These are phyloP conservation scores for Drosophila niveifrons DNA, from an alignment of 2,888 invertebrate species.

Conservation along the genomic window DNA sequence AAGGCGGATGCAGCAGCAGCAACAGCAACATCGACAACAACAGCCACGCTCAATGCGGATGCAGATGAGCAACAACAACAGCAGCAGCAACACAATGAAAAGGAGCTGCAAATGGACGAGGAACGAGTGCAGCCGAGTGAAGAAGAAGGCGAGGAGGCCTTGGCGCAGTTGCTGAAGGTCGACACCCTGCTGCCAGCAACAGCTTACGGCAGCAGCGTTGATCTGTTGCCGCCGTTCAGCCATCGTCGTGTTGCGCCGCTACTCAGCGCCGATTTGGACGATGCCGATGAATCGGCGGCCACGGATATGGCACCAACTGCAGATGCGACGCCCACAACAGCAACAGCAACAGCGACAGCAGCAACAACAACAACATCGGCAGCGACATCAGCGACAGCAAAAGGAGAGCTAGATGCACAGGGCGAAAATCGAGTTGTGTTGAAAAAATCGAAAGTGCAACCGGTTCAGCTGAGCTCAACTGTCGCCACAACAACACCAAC, in stretches of 20 bases:
- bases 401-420: constrained; percentile 41
- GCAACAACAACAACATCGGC: constrained; percentile 30
- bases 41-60: constrained; percentile 14
- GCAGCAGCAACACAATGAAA: background rate
- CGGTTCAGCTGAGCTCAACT: constrained; percentile 66
- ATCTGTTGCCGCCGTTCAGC: constrained; percentile 59
- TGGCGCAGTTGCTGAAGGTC: constrained; percentile 76
- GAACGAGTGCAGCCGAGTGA: too few species aligned
- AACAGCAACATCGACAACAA: constrained; percentile 12
- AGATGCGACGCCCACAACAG: constrained; percentile 29
- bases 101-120: background rate
- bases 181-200: constrained; percentile 81
- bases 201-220: constrained; percentile 56
- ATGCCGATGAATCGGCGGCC: constrained; percentile 22
- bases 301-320: constrained; percentile 50
- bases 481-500: constrained; percentile 31
- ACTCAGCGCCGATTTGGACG: constrained; percentile 57
- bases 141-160: constrained; percentile 17
- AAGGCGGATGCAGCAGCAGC: constrained; percentile 15
- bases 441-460: constrained; percentile 84
- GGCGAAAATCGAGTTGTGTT: constrained; percentile 60
- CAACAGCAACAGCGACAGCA: constrained; percentile 10
- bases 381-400: constrained; percentile 10
- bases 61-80: constrained; percentile 18
- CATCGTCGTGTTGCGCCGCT: constrained; percentile 75